Evolutionary conservation across 2,888 invertebrate species (phyloP).

Genomic region (Sussaba pulchella): DNA sequence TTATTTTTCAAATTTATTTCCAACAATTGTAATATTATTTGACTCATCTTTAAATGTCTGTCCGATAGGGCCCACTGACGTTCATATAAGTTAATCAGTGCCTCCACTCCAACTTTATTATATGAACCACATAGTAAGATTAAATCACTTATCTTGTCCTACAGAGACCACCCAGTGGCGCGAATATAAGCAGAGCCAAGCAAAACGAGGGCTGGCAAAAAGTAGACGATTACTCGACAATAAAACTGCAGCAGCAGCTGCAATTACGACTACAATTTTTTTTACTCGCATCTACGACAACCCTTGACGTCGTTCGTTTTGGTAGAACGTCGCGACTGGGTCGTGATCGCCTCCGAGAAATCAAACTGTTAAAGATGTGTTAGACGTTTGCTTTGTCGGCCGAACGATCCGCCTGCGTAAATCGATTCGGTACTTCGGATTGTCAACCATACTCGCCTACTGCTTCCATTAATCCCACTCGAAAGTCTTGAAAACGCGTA

Average conservation of each 20-base stretch:
- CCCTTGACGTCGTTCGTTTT: constrained; percentile 54
- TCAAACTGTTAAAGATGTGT: constrained; percentile 61
- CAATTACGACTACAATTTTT: background rate
- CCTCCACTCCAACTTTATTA: background rate
- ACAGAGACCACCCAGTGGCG: constrained; percentile 64
- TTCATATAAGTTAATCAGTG: background rate
- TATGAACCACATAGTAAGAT: constrained; percentile 16
- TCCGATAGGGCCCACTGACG: background rate
- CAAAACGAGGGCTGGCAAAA: constrained; percentile 46
- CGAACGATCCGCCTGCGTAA: constrained; percentile 58
- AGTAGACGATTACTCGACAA: constrained; percentile 53
- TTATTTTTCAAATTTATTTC: too few relatives aligned
- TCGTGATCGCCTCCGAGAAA: constrained; percentile 59
- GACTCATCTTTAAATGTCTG: too few relatives aligned
- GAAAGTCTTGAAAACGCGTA: background rate
- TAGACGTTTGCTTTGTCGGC: constrained; percentile 65
- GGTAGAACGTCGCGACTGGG: constrained; percentile 60
- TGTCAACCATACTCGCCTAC: constrained; percentile 47
- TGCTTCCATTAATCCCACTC: constrained; percentile 20
- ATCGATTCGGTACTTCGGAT: constrained; percentile 62
- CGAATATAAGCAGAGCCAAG: constrained; percentile 36
- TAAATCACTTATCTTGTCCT: constrained; percentile 66
- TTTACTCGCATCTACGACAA: constrained; percentile 12
- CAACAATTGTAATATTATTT: too few relatives aligned
- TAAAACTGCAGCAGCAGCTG: constrained; percentile 47